Evolutionary conservation across 2,888 invertebrate species (phyloP).

Genomic region (Drosophila robusta): DNA sequence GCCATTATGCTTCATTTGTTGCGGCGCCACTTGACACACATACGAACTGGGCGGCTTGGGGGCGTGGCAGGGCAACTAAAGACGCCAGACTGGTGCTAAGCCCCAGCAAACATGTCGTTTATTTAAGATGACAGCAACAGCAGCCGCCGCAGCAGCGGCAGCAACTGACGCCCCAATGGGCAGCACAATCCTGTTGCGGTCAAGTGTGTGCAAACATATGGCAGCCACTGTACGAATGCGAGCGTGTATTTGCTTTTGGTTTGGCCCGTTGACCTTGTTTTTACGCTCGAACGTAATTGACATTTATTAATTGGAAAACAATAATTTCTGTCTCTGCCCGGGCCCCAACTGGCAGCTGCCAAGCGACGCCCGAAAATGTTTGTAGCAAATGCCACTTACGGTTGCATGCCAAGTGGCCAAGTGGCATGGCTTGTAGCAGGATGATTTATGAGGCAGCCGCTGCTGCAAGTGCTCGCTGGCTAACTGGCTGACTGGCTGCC

Average conservation of each 20-base stretch:
- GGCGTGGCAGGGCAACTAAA: conserved; percentile 9
- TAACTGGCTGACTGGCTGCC: neutral
- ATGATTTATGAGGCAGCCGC: conserved; percentile 49
- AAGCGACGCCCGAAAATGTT: conserved; percentile 13
- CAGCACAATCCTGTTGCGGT: conserved; percentile 56
- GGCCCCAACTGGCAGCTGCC: conserved; percentile 61
- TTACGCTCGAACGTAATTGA: conserved; percentile 69
- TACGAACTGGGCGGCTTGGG: conserved; percentile 8
- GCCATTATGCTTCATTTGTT: conserved; percentile 75
- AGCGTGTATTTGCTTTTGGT: conserved; percentile 7
- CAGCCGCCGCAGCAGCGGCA: conserved; percentile 20
- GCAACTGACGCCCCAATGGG: conserved; percentile 14
- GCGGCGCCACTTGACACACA: conserved; percentile 64
- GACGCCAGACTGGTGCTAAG: conserved; percentile 45
- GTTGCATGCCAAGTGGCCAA: conserved; percentile 26
- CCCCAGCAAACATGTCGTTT: conserved; percentile 69
- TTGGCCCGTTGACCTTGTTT: conserved; percentile 51
- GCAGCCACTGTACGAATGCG: conserved; percentile 43
- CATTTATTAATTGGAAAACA: conserved; percentile 82
- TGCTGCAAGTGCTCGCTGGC: conserved; percentile 38
- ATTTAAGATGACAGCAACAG: conserved; percentile 77
- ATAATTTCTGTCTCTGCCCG: conserved; percentile 56
- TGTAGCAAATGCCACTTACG: conserved; percentile 25
- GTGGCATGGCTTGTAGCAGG: conserved; percentile 31
- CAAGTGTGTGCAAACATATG: conserved; percentile 70